phyloP scores from a whole-genome alignment of 2,113 vertebrate species.

The Solea senegalensis region DNA sequence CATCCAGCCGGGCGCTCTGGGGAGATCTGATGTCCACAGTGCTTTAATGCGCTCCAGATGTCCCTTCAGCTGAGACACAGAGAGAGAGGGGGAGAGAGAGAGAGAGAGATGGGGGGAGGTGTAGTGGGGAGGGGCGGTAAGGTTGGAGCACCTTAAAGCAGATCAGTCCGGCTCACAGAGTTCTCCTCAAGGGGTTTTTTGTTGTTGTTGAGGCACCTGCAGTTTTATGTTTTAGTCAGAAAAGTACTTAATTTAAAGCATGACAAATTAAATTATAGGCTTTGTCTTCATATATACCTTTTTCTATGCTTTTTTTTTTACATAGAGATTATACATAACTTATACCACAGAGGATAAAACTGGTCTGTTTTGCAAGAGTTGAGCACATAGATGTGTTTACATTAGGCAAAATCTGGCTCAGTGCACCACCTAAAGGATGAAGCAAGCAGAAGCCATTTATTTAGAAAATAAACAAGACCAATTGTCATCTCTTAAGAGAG shows the following conservation, averaged over 20 bases:
- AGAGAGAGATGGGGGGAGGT: not conserved
- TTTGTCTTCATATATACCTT: conserved; percentile 6
- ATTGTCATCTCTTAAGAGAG: too few relatives aligned
- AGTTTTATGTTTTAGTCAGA: conserved; percentile 33
- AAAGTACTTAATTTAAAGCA: conserved; percentile 14
- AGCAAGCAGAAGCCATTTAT: not conserved
- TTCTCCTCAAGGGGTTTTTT: conserved; percentile 19
- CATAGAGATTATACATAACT: not conserved
- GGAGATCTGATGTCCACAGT: conserved; percentile 81
- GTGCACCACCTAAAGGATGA: conserved; percentile 6
- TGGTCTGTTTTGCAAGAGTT: not conserved
- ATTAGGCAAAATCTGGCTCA: not conserved
- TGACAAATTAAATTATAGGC: not conserved
- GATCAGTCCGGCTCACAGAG: conserved; percentile 3
- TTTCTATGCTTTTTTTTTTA: not conserved
- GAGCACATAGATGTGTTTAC: not conserved
- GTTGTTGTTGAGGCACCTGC: conserved; percentile 72
- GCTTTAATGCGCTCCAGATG: conserved; percentile 85
- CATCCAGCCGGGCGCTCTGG: conserved; percentile 78
- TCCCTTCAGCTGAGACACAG: conserved; percentile 58
- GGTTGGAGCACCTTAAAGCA: conserved; percentile 45
- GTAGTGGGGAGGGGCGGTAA: not conserved
- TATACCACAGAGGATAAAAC: not conserved
- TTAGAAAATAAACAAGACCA: not conserved
- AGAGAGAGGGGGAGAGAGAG: not conserved